A percentile compares a stretch with the other conserved stretches of the same genome.
Evolutionary conservation across 1,140 invertebrate genomes (phyloP).

Genomic region (Coboldia fuscipes): DNA sequence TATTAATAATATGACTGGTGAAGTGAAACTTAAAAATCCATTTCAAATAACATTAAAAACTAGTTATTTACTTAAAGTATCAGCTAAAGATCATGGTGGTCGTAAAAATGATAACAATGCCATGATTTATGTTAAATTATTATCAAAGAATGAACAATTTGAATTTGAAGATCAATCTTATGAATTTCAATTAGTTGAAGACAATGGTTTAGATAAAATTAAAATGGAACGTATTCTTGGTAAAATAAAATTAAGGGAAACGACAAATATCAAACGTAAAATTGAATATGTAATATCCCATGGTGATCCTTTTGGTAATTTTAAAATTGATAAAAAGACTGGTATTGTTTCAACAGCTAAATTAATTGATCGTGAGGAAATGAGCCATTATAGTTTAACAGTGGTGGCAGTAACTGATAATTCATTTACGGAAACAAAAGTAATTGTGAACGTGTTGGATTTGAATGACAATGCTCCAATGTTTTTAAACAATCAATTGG

Average conservation of each 20-base stretch:
- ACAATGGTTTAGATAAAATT: constrained; percentile 36
- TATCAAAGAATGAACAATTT: constrained; percentile 40
- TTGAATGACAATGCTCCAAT: constrained; percentile 79
- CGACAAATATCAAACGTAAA: constrained; percentile 9
- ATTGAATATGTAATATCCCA: constrained; percentile 54
- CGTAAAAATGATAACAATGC: constrained; percentile 46
- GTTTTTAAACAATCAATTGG: constrained; percentile 54
- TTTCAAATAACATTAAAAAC: constrained; percentile 36
- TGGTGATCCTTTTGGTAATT: constrained; percentile 59
- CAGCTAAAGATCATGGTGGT: constrained; percentile 58
- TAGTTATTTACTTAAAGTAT: constrained; percentile 46
- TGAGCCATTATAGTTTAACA: constrained; percentile 50
- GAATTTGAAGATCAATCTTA: constrained; percentile 56
- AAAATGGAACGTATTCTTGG: constrained; percentile 47
- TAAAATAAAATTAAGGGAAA: constrained; percentile 33
- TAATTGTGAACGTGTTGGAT: constrained; percentile 70
- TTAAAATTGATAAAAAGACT: constrained; percentile 53
- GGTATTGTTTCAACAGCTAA: constrained; percentile 60
- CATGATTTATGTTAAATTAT: constrained; percentile 56
- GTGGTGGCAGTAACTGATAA: constrained; percentile 45
- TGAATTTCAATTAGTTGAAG: constrained; percentile 60
- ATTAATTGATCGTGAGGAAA: constrained; percentile 65
- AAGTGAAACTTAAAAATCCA: constrained; percentile 40
- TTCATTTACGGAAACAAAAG: constrained; percentile 44
- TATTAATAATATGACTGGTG: constrained; percentile 52